Base-by-base conservation (phyloP, 2,888 invertebrate genomes). In the Dicranocentrus wangi region DNA sequence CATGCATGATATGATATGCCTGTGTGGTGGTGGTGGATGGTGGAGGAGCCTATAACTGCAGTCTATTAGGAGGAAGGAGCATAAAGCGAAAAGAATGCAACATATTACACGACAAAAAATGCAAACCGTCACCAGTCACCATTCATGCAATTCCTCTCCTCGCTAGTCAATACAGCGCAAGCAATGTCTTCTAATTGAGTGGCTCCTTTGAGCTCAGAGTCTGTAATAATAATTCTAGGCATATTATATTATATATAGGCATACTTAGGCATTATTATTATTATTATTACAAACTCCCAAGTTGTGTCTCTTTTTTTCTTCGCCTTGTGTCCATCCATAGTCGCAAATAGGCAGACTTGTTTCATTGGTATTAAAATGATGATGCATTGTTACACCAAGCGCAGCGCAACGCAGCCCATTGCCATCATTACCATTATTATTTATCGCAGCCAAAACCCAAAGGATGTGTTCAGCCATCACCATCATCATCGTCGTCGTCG, bases 371-470 rank as follows among this genome's bases (percentile, higher is more conserved):
- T 47, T 10, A 47, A n/a, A 21, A 53, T 63, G 65, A 73, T 75
- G 75, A 75, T 55, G 75, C 60, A 69, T 69, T 69, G 76, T 77
- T 77, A 61, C 32, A 69, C 51, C 47, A 51, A 58, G 60, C 58
- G 25, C 21, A 21, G 63, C 17, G 42, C 42, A 39, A 10, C 17
- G 27, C 53, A 55, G n/a, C n/a, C 7, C 51, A 27, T 17, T n/a
- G 47, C 19, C 47, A 63, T 63, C 32, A 65, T 73, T 55, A 47
- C 61, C 28, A 61, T 61, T 63, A 63, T 61, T 72, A 43, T 72
- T 61, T 72, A 72, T 32, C 32, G 32, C 32, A 7, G 32, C 32
- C 32, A 32, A 32, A 32, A 32, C 32, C 3, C 5, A 32, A 32
- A 32, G 5, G 32, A 32, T 32, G 19, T 51, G 51, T 51, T 51